These are phyloP conservation scores for Xiphydria camelus DNA, from an alignment of 2,888 invertebrate species.

Conservation along the genomic window DNA sequence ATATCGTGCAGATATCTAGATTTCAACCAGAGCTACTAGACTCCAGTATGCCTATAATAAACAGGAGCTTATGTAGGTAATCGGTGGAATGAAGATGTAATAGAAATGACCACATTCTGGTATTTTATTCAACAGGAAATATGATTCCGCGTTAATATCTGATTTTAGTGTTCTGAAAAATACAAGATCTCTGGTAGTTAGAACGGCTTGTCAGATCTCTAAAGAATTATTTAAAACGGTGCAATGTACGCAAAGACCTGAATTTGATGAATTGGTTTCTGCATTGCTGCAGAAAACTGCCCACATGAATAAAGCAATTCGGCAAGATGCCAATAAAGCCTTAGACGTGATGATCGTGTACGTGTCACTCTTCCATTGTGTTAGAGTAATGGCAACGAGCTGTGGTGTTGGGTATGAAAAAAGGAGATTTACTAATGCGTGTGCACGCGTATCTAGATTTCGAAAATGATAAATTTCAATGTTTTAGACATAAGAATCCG, in stretches of 20 bases:
- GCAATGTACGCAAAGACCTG: slow-evolving; percentile 29
- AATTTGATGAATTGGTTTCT: slow-evolving; percentile 29
- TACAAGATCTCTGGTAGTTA: slow-evolving; percentile 27
- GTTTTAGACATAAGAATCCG: slow-evolving; percentile 30
- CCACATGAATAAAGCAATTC: slow-evolving; percentile 26
- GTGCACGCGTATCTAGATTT: neutral
- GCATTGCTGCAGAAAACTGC: slow-evolving; percentile 29
- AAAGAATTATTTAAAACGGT: slow-evolving; percentile 29
- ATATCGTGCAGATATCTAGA: slow-evolving; percentile 27
- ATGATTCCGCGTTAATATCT: too few relatives aligned
- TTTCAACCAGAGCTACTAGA: slow-evolving; percentile 29
- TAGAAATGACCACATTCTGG: too few relatives aligned
- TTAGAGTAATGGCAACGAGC: slow-evolving; percentile 21
- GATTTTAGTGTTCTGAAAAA: slow-evolving; percentile 27
- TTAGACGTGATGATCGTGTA: slow-evolving; percentile 28
- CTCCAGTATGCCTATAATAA: slow-evolving; percentile 26
- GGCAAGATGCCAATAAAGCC: slow-evolving; percentile 28
- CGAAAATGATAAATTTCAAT: neutral
- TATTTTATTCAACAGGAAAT: too few relatives aligned
- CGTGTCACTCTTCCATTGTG: slow-evolving; percentile 23
- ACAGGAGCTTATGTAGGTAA: slow-evolving; percentile 29
- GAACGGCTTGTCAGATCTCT: slow-evolving; percentile 29
- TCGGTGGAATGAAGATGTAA: too few relatives aligned
- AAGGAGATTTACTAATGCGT: neutral
- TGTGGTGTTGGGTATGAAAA: slow-evolving; percentile 19